Percentiles rank a stretch among this genome's conserved stretches.
Evolutionary conservation across 2,888 invertebrate genomes (phyloP).

Genomic region (Meteorus colon): DNA sequence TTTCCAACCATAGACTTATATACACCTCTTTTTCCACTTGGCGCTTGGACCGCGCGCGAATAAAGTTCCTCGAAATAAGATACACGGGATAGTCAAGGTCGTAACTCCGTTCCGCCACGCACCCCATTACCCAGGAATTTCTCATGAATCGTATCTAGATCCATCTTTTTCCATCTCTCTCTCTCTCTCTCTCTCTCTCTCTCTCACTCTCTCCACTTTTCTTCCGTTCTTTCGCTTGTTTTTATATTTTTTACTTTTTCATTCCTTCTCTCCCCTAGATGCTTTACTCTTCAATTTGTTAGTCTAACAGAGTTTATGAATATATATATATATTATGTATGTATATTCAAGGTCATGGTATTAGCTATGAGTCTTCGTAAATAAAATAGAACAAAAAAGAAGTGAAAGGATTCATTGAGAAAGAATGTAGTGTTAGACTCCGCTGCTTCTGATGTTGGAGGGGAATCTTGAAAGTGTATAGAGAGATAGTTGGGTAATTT

Average conservation of each 20-base stretch:
- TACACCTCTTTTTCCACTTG: conserved; percentile 27
- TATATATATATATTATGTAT: background rate
- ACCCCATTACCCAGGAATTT: conserved; percentile 58
- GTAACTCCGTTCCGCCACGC: conserved; percentile 59
- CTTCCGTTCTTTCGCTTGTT: background rate
- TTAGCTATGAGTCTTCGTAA: background rate
- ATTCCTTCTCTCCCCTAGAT: conserved; percentile 12
- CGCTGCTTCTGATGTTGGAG: background rate
- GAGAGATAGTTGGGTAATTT: too few relatives aligned
- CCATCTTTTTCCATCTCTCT: conserved; percentile 37
- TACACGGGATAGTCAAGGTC: conserved; percentile 62
- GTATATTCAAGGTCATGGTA: background rate
- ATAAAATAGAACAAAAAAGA: background rate
- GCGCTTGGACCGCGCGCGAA: conserved; percentile 53
- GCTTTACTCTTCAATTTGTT: conserved; percentile 11
- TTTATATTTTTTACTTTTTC: background rate
- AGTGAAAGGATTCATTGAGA: conserved; percentile 7
- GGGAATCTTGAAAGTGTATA: too few relatives aligned
- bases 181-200: background rate
- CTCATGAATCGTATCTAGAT: conserved; percentile 61
- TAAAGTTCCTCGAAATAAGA: conserved; percentile 64
- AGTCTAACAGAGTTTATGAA: background rate
- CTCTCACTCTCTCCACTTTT: background rate
- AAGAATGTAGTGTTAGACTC: background rate
- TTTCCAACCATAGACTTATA: conserved; percentile 22